phyloP scores from a whole-genome alignment of 2,797 vertebrate genomes.

The Toxotes lorentzi region DNA sequence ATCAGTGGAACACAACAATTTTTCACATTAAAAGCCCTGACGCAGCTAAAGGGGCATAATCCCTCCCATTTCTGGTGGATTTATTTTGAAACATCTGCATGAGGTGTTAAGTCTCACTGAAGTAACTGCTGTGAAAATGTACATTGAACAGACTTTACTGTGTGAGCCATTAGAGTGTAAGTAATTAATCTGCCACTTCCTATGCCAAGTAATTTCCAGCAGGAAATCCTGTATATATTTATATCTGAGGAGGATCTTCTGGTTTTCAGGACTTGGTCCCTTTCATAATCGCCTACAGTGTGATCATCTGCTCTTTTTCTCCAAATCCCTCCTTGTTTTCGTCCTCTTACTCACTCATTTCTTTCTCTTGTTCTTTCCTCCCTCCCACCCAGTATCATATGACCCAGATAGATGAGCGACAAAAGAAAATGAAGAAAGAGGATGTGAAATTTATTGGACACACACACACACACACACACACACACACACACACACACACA shows the following conservation, averaged over 20 bases:
- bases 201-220: not conserved
- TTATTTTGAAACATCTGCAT: slow-evolving; percentile 6
- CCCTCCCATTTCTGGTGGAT: not conserved
- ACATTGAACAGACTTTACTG: not conserved
- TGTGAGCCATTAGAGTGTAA: not conserved
- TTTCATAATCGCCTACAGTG: not conserved
- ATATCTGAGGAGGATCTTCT: not conserved
- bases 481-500: not conserved
- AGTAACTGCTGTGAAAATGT: not conserved
- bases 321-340: not conserved
- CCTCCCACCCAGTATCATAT: slow-evolving; percentile 34
- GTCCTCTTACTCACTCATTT: slow-evolving; percentile 6
- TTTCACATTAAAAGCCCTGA: not conserved
- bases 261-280: not conserved
- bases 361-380: slow-evolving; percentile 15
- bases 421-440: slow-evolving; percentile 22
- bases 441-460: slow-evolving; percentile 20
- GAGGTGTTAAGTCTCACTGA: not conserved
- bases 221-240: not conserved
- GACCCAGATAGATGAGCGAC: slow-evolving; percentile 69
- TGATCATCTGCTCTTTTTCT: slow-evolving; percentile 6
- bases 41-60: not conserved
- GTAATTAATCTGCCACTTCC: no score
- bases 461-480: not conserved
- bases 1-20: no score